Percentiles rank a stretch among this genome's conserved stretches.
These are phyloP conservation scores for Collichthys lucidus DNA, from an alignment of 2,113 vertebrate species.

Conservation along the genomic window DNA sequence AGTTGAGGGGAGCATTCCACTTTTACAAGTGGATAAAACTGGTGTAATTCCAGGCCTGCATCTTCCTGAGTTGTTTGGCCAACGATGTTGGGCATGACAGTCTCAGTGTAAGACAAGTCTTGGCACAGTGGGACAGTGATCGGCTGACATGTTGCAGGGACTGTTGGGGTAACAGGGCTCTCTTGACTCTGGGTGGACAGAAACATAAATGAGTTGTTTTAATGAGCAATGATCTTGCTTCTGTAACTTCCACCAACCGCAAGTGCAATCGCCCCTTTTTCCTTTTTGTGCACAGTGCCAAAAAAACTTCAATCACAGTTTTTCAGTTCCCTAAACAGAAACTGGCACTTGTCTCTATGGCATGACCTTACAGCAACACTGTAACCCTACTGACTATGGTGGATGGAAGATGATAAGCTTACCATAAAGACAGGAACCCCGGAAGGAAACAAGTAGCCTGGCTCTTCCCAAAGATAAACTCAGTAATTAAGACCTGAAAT, in stretches of 20 bases:
- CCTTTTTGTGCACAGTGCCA: background rate
- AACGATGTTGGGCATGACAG: conserved; percentile 87
- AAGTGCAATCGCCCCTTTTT: background rate
- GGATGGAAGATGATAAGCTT: background rate
- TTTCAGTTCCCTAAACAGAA: background rate
- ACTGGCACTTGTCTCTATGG: background rate
- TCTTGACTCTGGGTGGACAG: conserved; percentile 16
- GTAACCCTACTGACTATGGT: background rate
- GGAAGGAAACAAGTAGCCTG: too few species aligned
- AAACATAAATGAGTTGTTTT: background rate
- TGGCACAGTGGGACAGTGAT: conserved; percentile 88
- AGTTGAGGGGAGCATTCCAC: conserved; percentile 88
- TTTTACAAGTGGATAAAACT: conserved; percentile 83
- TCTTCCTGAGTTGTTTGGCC: conserved; percentile 87
- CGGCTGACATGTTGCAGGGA: conserved; percentile 83
- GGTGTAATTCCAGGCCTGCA: conserved; percentile 78
- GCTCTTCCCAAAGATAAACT: too few species aligned
- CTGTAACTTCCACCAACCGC: background rate
- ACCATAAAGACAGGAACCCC: too few species aligned
- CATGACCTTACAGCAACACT: background rate
- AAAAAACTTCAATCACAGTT: background rate
- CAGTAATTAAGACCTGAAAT: too few species aligned
- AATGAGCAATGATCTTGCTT: background rate
- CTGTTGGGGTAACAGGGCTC: background rate
- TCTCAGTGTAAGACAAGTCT: conserved; percentile 88